Conservation (phyloP, 2,888 invertebrate genomes). For the Biston stratarius region DNA sequence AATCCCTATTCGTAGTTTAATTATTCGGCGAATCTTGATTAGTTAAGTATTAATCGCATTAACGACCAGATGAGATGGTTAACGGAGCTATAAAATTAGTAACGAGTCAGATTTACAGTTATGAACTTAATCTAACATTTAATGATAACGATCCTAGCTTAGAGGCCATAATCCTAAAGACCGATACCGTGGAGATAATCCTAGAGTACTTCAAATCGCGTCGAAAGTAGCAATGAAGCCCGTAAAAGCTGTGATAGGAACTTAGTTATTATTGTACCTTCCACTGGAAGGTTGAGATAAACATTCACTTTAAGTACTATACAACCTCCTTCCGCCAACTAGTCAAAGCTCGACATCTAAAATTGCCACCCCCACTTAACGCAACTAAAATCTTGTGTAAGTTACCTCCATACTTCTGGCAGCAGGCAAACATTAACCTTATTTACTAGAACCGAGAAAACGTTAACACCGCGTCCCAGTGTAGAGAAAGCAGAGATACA, state of each 20-base stretch:
- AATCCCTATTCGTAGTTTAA: not conserved
- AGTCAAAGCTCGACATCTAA: not conserved
- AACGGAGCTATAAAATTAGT: not conserved
- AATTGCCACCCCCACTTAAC: conserved; percentile 1
- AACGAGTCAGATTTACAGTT: conserved; percentile 10
- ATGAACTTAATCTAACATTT: not conserved
- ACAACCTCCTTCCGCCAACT: not conserved
- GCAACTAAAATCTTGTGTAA: conserved; percentile 4
- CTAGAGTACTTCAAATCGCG: not conserved
- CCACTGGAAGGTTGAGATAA: not conserved
- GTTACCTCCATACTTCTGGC: not conserved
- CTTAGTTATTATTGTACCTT: not conserved
- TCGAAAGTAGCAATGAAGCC: conserved; percentile 4
- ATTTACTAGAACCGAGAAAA: conserved; percentile 15
- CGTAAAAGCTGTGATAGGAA: not conserved
- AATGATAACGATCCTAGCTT: conserved; percentile 5
- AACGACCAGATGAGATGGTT: not conserved
- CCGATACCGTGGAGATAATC: conserved; percentile 4
- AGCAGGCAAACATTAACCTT: conserved; percentile 1
- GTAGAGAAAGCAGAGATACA: conserved; percentile 13
- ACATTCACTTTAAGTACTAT: not conserved
- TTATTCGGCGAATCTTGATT: not conserved
- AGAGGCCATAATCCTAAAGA: conserved; percentile 4
- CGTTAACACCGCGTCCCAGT: conserved; percentile 2
- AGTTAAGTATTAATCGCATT: conserved; percentile 3